Evolutionary conservation across 1,140 invertebrate genomes (phyloP).

Genomic region (Choristoneura fumiferana): DNA sequence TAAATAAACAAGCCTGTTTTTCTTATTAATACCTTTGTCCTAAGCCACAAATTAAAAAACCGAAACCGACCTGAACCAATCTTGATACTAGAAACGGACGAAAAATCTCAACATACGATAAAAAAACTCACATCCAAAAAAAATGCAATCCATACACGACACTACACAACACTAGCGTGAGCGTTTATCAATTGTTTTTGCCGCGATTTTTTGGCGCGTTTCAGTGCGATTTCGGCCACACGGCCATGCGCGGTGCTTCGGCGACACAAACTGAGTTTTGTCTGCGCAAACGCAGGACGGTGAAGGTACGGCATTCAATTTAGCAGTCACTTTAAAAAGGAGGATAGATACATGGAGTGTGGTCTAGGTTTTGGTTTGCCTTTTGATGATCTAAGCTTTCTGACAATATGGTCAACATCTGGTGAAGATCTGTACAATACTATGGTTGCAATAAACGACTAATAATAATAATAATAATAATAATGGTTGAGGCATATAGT

Average conservation of each 20-base stretch:
- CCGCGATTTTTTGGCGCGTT: neutral
- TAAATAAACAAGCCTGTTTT: too few relatives aligned
- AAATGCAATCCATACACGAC: constrained; percentile 5
- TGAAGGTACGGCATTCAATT: constrained; percentile 59
- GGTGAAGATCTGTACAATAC: too few relatives aligned
- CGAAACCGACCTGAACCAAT: constrained; percentile 2
- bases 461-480: too few relatives aligned
- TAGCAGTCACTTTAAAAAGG: constrained; percentile 18
- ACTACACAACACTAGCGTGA: neutral
- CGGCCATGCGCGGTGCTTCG: constrained; percentile 69
- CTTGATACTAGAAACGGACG: constrained; percentile 50
- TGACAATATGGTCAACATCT: constrained; percentile 19
- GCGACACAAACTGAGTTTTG: constrained; percentile 71
- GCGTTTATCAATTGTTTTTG: neutral
- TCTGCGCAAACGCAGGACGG: constrained; percentile 66
- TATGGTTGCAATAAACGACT: too few relatives aligned
- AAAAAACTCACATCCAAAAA: constrained; percentile 64
- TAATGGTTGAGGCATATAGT: too few relatives aligned
- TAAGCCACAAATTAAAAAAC: too few relatives aligned
- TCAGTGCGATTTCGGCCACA: constrained; percentile 14
- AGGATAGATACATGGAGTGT: too few relatives aligned
- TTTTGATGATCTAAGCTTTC: constrained; percentile 23
- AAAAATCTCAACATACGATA: constrained; percentile 60
- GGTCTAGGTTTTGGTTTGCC: constrained; percentile 21
- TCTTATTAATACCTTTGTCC: too few relatives aligned